Conservation (phyloP, 2,113 vertebrate species). For the Ondatra zibethicus region DNA sequence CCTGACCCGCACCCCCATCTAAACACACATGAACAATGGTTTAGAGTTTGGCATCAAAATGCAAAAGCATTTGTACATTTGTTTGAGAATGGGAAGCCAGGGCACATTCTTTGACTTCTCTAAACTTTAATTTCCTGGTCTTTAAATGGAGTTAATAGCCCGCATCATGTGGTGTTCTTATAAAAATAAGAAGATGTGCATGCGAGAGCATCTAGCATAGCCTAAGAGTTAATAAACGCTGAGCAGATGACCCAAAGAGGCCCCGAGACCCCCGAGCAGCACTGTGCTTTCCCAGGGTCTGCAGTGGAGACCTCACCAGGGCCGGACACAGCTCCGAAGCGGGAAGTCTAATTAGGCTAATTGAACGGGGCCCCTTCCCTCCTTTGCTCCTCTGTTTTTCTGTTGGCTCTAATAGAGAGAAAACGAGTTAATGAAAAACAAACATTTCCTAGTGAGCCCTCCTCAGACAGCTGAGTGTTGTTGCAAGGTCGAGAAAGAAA, state of each 20-base stretch:
- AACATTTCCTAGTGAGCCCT: conserved; percentile 71
- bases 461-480: conserved; percentile 56
- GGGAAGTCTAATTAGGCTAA: conserved; percentile 60
- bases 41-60: not conserved
- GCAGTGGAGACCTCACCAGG: not conserved
- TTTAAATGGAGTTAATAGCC: conserved; percentile 46
- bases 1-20: not conserved
- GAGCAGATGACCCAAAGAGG: not conserved
- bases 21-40: not conserved
- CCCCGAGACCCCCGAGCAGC: not conserved
- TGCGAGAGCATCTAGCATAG: not conserved
- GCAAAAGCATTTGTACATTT: not conserved
- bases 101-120: not conserved
- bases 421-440: conserved; percentile 79
- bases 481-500: conserved; percentile 67
- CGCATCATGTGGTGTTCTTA: not conserved
- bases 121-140: conserved; percentile 59
- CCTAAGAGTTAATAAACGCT: not conserved
- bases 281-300: conserved; percentile 29
- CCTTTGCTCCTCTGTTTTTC: conserved; percentile 66
- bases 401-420: conserved; percentile 69
- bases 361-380: conserved; percentile 51
- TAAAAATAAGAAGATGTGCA: conserved; percentile 8
- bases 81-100: not conserved
- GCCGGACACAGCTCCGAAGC: not conserved